Conservation (phyloP, 2,888 invertebrate genomes). For the Axea sp. region DNA sequence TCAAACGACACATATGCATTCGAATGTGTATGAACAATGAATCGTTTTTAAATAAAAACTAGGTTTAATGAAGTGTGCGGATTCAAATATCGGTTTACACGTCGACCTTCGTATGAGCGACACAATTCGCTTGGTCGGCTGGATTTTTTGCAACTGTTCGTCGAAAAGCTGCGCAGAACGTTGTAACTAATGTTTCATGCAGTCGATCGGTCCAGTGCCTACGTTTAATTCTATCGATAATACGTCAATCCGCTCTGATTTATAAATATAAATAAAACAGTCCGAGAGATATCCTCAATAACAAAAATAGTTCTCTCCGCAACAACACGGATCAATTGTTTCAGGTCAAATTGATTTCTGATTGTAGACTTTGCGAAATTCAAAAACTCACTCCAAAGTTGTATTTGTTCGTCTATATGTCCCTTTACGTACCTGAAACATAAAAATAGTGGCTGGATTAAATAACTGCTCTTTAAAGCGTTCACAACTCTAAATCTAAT, state of each 20-base stretch:
- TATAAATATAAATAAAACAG: constrained; percentile 51
- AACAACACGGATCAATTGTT: constrained; percentile 19
- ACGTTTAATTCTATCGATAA: constrained; percentile 45
- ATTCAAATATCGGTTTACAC: constrained; percentile 58
- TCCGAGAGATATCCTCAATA: constrained; percentile 21
- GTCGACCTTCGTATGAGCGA: constrained; percentile 54
- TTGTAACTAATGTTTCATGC: constrained; percentile 54
- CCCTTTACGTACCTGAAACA: constrained; percentile 78
- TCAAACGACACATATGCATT: constrained; percentile 26
- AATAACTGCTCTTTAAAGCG: no score
- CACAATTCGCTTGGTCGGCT: constrained; percentile 56
- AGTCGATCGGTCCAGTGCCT: constrained; percentile 39
- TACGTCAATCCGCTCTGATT: constrained; percentile 23
- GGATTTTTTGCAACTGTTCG: constrained; percentile 53
- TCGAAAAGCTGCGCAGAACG: constrained; percentile 58
- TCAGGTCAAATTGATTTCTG: constrained; percentile 45
- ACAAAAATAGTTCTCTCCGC: constrained; percentile 32
- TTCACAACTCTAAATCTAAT: no score
- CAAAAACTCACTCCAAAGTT: constrained; percentile 11
- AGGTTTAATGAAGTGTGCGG: constrained; percentile 50
- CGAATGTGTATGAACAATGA: constrained; percentile 52
- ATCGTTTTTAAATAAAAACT: constrained; percentile 49
- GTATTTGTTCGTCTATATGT: constrained; percentile 33
- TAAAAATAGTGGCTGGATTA: constrained; percentile 34
- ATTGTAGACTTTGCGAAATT: no score